phyloP scores from a whole-genome alignment of 2,113 vertebrate species.

The Ciconia stormi region DNA sequence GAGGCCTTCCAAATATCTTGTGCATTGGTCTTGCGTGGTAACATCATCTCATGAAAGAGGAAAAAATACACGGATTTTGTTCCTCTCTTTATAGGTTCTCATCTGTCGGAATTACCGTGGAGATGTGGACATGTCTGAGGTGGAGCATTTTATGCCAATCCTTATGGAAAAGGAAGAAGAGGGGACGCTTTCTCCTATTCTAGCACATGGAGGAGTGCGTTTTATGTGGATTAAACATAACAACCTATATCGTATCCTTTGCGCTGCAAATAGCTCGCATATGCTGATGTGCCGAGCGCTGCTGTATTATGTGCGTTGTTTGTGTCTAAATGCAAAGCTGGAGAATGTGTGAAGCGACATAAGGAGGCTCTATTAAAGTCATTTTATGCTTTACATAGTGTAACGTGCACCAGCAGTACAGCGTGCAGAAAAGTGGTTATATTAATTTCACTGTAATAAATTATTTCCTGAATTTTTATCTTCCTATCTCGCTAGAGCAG shows the following conservation, averaged over 20 bases:
- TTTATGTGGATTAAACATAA: slow-evolving; percentile 99
- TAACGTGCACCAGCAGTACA: not conserved
- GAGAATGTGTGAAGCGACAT: not conserved
- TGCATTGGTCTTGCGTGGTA: too few relatives aligned
- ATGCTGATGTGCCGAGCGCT: accelerated
- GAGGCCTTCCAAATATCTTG: accelerated
- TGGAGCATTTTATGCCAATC: slow-evolving; percentile 98
- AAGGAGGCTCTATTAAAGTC: accelerated
- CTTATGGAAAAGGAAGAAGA: slow-evolving; percentile 99
- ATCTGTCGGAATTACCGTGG: slow-evolving; percentile 96
- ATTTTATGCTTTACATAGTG: accelerated
- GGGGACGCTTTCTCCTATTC: slow-evolving; percentile 91
- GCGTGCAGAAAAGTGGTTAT: not conserved
- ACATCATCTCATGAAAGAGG: accelerated
- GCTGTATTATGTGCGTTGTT: accelerated
- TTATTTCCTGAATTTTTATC: not conserved
- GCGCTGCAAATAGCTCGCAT: accelerated
- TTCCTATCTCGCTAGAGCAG: not conserved
- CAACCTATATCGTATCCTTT: slow-evolving; percentile 96
- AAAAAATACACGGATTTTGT: accelerated
- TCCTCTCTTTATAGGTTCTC: slow-evolving; percentile 78
- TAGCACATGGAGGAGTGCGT: slow-evolving; percentile 93
- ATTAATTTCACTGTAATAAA: not conserved
- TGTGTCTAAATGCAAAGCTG: slow-evolving; percentile 10
- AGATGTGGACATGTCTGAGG: slow-evolving; percentile 98